Conservation (phyloP, 2,888 invertebrate species). For the Nipponacmea schrenckii region DNA sequence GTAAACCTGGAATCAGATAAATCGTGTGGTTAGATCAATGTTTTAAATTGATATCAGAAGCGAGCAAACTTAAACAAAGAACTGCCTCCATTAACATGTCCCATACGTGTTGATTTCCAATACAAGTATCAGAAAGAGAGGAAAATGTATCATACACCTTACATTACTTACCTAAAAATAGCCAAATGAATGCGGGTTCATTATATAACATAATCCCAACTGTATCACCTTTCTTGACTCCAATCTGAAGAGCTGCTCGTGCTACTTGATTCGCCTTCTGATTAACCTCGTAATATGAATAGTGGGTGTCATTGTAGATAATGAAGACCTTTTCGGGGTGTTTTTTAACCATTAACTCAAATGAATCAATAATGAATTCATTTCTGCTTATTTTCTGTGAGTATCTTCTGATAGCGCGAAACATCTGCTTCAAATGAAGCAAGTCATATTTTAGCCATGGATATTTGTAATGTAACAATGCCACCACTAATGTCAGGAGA, state of each 20-base stretch:
- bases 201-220: constrained; percentile 47
- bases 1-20: constrained; percentile 14
- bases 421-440: background rate
- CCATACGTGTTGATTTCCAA: no score
- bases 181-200: constrained; percentile 48
- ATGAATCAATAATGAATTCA: constrained; percentile 30
- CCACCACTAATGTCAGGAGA: background rate
- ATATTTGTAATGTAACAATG: background rate
- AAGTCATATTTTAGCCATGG: constrained; percentile 16
- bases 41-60: no score
- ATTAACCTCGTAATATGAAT: constrained; percentile 40
- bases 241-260: constrained; percentile 34
- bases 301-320: constrained; percentile 38
- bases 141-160: no score
- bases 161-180: constrained; percentile 42
- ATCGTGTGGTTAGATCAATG: no score
- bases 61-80: no score
- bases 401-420: background rate
- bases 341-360: constrained; percentile 27
- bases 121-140: no score
- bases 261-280: constrained; percentile 43
- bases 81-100: no score
- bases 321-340: constrained; percentile 35
- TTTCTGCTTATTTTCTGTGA: constrained; percentile 8
- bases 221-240: constrained; percentile 38